Percentiles rank a stretch among this genome's conserved stretches.
These are phyloP conservation scores for Spisula subtruncata DNA, from an alignment of 2,888 invertebrate genomes.

Conservation along the genomic window DNA sequence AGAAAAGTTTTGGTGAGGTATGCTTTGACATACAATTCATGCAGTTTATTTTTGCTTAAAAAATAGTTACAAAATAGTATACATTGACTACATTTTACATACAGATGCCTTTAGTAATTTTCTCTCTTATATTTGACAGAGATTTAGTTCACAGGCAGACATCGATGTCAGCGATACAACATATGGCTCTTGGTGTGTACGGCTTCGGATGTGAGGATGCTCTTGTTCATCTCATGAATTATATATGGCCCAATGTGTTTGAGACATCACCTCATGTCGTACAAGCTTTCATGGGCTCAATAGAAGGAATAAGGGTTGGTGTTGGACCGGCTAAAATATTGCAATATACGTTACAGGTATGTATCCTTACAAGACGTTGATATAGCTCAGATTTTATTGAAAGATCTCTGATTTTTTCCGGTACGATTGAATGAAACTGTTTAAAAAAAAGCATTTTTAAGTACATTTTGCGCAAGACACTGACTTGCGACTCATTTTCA, in stretches of 20 bases:
- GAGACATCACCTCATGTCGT: slow-evolving; percentile 99
- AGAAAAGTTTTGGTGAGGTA: no score
- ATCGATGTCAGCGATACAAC: slow-evolving; percentile 99
- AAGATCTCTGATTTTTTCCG: no score
- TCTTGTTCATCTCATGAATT: slow-evolving; percentile 97
- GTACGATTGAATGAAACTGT: no score
- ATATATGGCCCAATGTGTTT: slow-evolving; percentile 99
- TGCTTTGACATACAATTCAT: no score
- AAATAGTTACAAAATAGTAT: no score
- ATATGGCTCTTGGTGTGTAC: slow-evolving; percentile 99
- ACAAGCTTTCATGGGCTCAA: slow-evolving; percentile 99
- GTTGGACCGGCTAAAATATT: slow-evolving; percentile 98
- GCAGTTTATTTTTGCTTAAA: no score
- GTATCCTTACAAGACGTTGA: background rate
- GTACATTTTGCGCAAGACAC: no score
- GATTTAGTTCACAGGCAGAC: slow-evolving; percentile 99
- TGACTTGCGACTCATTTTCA: no score
- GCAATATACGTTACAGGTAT: slow-evolving; percentile 97
- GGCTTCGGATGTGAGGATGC: slow-evolving; percentile 99
- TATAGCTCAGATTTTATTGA: no score
- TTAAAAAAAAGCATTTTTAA: no score
- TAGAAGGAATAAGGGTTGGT: slow-evolving; percentile 98
- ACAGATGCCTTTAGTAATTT: no score
- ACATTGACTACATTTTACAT: no score
- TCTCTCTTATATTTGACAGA: slow-evolving; percentile 88